Base-by-base conservation (phyloP, 2,113 vertebrate species). In the Podarcis cretensis region DNA sequence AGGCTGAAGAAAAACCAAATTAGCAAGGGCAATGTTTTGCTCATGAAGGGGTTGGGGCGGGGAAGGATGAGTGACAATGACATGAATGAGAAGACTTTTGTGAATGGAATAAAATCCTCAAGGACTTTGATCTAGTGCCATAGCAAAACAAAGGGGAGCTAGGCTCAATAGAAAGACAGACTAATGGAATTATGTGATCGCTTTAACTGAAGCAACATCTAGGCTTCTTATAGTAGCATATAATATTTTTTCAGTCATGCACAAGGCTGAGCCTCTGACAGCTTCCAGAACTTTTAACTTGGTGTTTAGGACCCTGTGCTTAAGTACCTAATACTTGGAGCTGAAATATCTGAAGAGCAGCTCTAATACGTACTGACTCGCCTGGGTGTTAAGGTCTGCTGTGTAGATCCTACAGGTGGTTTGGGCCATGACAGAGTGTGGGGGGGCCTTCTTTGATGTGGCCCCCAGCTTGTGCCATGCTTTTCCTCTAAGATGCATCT, bases 61-160 rank as follows among this genome's bases (percentile, higher is more conserved):
- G 25, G 20, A 5, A 43, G 25, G 30, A 10, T 18, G 18, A 40
- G 54, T 90, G 90, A 92, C 91, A 81, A 93, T 93, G 14, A 59
- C 12, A 43, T 32, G 16, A 71, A 27, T 20, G 12, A 86, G 18
- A 76, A 93, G 92, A 78, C 1, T 0, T 8, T 83, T 37, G 48
- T 80, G 57, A 90, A 93, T 93, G 88, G 87, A 91, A 78, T 63
- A 35, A 63, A 48, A 66, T 68, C 6, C 63, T 69, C 59, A 14
- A 20, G 27, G 25, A 43, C 12, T 25, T 43, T 10, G 30, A 78
- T 30, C 16, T 25, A 48, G 37, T 68, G 59, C 30, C 5, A 6
- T 54, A 54, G 3, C 16, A 12, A 13, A 86, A 48, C 13, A 40
- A n/a, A 43, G 25, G 27, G 7, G 8, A 84, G 16, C 9, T 35